These are phyloP conservation scores for Pemphigus obesinymphae DNA, from an alignment of 1,140 invertebrate genomes.

Conservation along the genomic window DNA sequence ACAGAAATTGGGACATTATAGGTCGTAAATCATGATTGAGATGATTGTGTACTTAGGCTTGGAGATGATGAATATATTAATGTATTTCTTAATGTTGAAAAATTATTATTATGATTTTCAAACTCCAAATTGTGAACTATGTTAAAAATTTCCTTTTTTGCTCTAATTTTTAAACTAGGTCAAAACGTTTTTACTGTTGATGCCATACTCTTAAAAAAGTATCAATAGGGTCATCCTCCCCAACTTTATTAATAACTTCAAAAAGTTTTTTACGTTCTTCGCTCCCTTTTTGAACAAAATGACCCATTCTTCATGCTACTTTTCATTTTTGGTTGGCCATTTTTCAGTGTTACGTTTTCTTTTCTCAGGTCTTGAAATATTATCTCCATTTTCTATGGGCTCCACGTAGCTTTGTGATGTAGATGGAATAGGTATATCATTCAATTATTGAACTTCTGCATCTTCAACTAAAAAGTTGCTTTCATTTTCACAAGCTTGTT, in stretches of 20 bases:
- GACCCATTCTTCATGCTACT: background rate
- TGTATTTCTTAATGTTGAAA: background rate
- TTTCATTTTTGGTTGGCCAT: background rate
- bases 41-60: background rate
- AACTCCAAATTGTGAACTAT: too few species aligned
- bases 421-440: background rate
- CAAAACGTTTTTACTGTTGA: background rate
- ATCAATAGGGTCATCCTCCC: background rate
- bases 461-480: background rate
- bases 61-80: background rate
- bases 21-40: background rate
- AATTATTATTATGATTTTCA: background rate
- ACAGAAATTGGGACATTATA: background rate
- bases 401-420: background rate
- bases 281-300: background rate
- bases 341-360: background rate
- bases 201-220: background rate
- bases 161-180: background rate
- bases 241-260: background rate
- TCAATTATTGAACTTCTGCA: background rate
- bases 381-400: background rate
- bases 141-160: background rate
- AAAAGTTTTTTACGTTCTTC: background rate
- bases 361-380: background rate
- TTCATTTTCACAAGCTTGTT: background rate